A percentile compares a stretch with the other conserved stretches of the same genome.
Conservation (phyloP, 2,113 vertebrate species). For the Salminus brasiliensis region DNA sequence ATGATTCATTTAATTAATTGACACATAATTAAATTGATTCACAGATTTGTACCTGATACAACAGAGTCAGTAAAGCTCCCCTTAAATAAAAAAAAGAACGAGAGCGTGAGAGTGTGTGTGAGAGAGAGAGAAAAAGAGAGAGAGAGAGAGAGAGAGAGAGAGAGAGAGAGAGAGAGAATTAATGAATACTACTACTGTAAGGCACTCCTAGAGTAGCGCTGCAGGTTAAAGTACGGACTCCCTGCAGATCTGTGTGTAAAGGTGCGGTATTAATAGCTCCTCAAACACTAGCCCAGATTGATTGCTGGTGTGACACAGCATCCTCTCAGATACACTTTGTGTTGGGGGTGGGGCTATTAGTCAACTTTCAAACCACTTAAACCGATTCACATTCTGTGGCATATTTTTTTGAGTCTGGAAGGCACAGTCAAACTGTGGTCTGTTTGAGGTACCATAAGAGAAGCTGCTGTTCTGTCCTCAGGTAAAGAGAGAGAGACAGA, state of each 20-base stretch:
- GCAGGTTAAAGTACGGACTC: constrained; percentile 72
- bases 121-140: too few species aligned
- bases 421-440: background rate
- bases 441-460: constrained; percentile 14
- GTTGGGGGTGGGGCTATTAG: background rate
- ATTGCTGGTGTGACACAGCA: constrained; percentile 24
- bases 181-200: background rate
- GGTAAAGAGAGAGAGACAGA: background rate
- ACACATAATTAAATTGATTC: too few species aligned
- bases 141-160: background rate
- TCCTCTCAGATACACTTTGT: constrained; percentile 12
- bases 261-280: constrained; percentile 59
- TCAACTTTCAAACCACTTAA: constrained; percentile 3
- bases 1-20: too few species aligned
- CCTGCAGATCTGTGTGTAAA: constrained; percentile 39
- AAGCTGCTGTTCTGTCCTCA: constrained; percentile 1
- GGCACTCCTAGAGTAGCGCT: constrained; percentile 48
- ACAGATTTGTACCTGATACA: too few species aligned
- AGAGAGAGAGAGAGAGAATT: background rate
- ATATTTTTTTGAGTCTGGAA: background rate
- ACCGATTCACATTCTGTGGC: constrained; percentile 18
- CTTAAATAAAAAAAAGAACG: too few species aligned
- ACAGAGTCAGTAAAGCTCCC: too few species aligned
- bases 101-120: background rate
- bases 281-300: constrained; percentile 57